These are phyloP conservation scores for Myripristis jacobus DNA, from an alignment of 2,797 vertebrate species.

Conservation along the genomic window DNA sequence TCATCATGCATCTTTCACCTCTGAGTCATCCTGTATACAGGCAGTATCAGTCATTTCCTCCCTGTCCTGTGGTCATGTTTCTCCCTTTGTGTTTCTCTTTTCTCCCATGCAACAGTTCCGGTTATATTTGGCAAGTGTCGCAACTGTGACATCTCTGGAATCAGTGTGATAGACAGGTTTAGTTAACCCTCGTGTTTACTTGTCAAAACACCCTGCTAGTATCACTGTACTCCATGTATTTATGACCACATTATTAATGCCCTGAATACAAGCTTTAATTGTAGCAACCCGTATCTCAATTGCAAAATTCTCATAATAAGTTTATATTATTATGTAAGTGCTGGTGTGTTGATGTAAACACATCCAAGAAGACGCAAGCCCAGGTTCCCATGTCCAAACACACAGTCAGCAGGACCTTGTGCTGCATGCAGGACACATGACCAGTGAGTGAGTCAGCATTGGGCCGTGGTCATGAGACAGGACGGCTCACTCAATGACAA, in stretches of 20 bases:
- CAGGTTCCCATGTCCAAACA: no score
- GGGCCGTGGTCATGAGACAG: conserved; percentile 11
- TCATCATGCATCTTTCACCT: no score
- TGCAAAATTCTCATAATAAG: neutral
- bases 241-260: neutral
- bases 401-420: no score
- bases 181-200: neutral
- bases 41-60: no score
- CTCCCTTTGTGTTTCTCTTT: neutral
- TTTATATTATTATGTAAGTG: neutral
- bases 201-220: neutral
- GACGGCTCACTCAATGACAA: conserved; percentile 10
- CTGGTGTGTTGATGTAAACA: neutral
- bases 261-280: no score
- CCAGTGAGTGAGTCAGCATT: conserved; percentile 28
- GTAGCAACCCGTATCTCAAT: neutral
- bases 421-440: neutral
- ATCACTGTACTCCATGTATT: neutral
- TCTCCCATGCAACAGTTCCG: neutral
- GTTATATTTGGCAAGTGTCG: no score
- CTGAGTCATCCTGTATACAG: no score
- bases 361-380: neutral
- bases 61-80: neutral
- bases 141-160: neutral
- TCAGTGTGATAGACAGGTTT: neutral